A percentile compares a stretch with the other conserved stretches of the same genome.
Conservation (phyloP, 2,888 invertebrate genomes). For the Amaurobius ferox region DNA sequence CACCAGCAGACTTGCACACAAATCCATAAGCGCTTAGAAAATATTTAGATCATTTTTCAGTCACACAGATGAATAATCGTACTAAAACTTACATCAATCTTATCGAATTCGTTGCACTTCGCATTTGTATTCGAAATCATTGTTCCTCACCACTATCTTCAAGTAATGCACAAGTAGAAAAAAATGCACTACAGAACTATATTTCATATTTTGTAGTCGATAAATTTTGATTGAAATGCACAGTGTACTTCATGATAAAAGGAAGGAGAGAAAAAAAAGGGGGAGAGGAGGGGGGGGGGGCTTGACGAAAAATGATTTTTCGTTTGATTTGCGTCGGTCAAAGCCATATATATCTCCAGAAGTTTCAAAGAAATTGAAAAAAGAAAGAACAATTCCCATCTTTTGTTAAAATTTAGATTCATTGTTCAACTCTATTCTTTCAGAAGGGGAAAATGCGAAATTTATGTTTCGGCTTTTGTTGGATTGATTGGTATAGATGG, state of each 20-base stretch:
- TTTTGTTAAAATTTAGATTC: background rate
- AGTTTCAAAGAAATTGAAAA: background rate
- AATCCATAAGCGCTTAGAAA: background rate
- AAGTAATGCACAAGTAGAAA: background rate
- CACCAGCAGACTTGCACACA: too few relatives aligned
- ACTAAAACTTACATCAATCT: background rate
- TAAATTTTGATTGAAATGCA: conserved; percentile 9
- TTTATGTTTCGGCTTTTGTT: background rate
- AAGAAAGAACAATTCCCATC: background rate
- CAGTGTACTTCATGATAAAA: background rate
- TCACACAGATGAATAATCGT: background rate
- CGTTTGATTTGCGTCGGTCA: background rate
- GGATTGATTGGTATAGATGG: background rate
- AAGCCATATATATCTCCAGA: background rate
- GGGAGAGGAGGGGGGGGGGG: background rate
- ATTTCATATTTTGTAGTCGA: background rate
- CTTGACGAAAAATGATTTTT: background rate
- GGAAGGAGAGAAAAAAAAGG: background rate
- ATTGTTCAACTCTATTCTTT: background rate
- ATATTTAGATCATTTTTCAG: background rate
- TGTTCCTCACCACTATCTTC: background rate
- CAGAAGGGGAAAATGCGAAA: background rate
- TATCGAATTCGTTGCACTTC: background rate
- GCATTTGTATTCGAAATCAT: background rate
- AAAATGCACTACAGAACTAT: background rate